Conservation (phyloP, 2,888 invertebrate genomes). For the Dynastes grantii region DNA sequence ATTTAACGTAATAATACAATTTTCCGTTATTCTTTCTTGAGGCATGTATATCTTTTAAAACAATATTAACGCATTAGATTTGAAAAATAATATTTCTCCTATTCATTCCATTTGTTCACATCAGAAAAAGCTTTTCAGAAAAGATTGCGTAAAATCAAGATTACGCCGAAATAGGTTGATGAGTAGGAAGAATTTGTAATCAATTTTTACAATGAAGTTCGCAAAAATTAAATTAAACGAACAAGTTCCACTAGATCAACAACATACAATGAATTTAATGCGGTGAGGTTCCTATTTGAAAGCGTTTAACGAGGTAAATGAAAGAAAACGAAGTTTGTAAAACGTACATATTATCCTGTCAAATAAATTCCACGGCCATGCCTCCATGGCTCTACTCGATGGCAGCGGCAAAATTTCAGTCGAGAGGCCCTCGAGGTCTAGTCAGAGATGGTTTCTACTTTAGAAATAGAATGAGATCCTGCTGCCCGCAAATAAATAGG, state of each 20-base stretch:
- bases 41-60: no score
- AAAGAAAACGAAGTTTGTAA: conserved; percentile 5
- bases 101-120: no score
- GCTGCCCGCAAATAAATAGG: conserved; percentile 36
- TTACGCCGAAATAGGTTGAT: no score
- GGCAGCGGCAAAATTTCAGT: conserved; percentile 28
- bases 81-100: no score
- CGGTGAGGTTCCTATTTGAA: conserved; percentile 14
- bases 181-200: no score
- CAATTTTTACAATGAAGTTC: no score
- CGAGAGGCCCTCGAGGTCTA: conserved; percentile 24
- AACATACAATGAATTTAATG: background rate
- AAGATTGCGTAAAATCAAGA: no score
- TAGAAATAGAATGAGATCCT: conserved; percentile 17
- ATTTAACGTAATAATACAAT: no score
- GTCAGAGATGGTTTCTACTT: conserved; percentile 34
- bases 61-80: no score
- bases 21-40: no score
- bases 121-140: no score
- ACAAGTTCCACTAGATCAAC: background rate
- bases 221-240: background rate
- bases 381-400: background rate
- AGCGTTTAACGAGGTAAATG: conserved; percentile 8
- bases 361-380: conserved; percentile 25
- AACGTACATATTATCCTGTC: conserved; percentile 24